These are phyloP conservation scores for Cyprichromis sp. DNA, from an alignment of 2,113 vertebrate genomes.

Conservation along the genomic window DNA sequence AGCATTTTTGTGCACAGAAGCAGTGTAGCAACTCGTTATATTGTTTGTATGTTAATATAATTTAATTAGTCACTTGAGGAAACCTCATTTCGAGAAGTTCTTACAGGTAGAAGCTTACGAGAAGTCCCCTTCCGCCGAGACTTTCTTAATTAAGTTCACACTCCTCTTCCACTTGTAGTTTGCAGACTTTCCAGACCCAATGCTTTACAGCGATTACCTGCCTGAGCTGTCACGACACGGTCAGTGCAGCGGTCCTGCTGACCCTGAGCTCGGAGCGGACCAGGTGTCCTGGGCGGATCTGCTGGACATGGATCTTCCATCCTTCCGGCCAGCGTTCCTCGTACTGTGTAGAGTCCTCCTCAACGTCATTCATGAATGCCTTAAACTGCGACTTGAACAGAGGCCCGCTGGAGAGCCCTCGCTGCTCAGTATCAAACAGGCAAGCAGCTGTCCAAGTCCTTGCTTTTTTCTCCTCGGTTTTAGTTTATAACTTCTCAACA, in stretches of 20 bases:
- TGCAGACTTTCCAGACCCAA: slow-evolving; percentile 86
- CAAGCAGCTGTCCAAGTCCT: slow-evolving; percentile 24
- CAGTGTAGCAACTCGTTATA: background rate
- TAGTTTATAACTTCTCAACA: background rate
- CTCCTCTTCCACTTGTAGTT: slow-evolving; percentile 68
- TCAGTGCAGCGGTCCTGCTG: slow-evolving; percentile 61
- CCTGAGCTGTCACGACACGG: slow-evolving; percentile 77
- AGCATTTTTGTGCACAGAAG: background rate
- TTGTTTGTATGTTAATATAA: background rate
- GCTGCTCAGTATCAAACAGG: slow-evolving; percentile 98
- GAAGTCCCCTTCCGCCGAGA: background rate
- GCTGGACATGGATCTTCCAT: slow-evolving; percentile 90
- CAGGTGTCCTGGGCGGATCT: slow-evolving; percentile 87
- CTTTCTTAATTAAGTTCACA: background rate
- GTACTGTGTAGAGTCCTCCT: slow-evolving; percentile 94
- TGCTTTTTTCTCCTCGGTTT: background rate
- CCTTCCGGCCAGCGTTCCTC: slow-evolving; percentile 91
- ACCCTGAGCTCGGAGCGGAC: slow-evolving; percentile 74
- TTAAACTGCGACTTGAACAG: slow-evolving; percentile 93
- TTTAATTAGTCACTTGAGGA: background rate
- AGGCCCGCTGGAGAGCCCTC: slow-evolving; percentile 96
- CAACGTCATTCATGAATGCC: slow-evolving; percentile 97
- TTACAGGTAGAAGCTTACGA: background rate
- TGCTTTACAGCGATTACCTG: slow-evolving; percentile 92
- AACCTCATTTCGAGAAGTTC: background rate